Percentiles rank a stretch among this genome's conserved stretches.
Conservation (phyloP, 2,113 vertebrate species). For the Suricata suricatta region DNA sequence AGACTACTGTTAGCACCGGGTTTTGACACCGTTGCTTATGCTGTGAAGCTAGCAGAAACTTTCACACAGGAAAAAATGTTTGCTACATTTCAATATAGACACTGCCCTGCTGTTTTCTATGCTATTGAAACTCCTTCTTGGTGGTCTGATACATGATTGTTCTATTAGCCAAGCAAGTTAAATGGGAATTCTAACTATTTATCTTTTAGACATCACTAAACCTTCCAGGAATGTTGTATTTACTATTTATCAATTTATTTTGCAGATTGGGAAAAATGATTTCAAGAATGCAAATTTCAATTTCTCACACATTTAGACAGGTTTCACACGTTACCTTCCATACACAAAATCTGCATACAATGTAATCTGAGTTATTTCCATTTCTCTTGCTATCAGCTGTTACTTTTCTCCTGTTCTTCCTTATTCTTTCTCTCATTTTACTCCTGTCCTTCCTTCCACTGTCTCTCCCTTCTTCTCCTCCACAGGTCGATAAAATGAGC, state of each 20-base stretch:
- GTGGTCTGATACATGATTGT: neutral
- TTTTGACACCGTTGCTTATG: neutral
- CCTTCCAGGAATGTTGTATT: conserved; percentile 19
- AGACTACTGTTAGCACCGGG: neutral
- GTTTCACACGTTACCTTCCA: neutral
- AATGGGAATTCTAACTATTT: neutral
- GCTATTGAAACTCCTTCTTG: neutral
- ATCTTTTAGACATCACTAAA: neutral
- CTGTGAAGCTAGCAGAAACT: neutral
- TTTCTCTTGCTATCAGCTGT: neutral
- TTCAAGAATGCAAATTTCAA: conserved; percentile 16
- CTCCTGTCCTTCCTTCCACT: neutral
- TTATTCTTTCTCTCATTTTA: neutral
- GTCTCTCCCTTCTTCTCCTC: neutral
- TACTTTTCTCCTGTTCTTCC: neutral
- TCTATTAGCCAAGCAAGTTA: neutral
- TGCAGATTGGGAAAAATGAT: conserved; percentile 25
- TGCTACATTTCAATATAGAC: neutral
- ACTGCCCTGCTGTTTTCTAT: neutral
- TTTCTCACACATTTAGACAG: neutral
- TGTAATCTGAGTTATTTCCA: neutral
- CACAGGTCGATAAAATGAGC: neutral
- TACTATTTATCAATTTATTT: conserved; percentile 21
- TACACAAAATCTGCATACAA: neutral
- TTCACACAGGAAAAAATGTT: neutral